A percentile compares a stretch with the other conserved stretches of the same genome.
Conservation (phyloP, 2,113 vertebrate genomes). For the Pycnonotus jocosus region DNA sequence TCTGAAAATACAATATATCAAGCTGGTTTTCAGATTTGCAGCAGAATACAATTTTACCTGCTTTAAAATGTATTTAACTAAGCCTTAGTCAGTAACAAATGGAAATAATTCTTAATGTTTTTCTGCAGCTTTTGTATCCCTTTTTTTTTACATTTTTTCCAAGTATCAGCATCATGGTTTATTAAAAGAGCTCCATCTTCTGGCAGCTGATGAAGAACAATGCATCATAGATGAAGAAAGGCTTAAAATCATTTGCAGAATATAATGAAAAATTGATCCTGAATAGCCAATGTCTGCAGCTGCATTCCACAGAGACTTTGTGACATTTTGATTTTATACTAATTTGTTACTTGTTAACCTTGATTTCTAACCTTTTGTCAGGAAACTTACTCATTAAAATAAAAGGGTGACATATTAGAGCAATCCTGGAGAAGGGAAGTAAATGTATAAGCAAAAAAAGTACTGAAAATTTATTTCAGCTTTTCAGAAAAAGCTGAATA, state of each 20-base stretch:
- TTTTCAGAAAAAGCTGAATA: background rate
- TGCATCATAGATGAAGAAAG: background rate
- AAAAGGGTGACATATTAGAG: background rate
- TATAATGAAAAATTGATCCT: constrained; percentile 71
- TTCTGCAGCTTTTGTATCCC: background rate
- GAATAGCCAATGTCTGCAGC: constrained; percentile 20
- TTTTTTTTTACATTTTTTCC: background rate
- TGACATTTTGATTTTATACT: constrained; percentile 51
- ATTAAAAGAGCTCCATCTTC: constrained; percentile 74
- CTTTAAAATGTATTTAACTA: background rate
- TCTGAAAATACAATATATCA: background rate
- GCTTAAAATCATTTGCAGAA: constrained; percentile 60
- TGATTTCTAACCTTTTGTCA: constrained; percentile 41
- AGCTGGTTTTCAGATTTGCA: background rate
- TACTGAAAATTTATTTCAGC: background rate
- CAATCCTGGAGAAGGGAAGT: background rate
- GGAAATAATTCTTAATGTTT: background rate
- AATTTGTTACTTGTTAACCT: constrained; percentile 63
- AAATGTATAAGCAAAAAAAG: background rate
- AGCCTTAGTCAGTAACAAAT: background rate
- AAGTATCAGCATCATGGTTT: constrained; percentile 1
- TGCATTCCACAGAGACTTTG: constrained; percentile 8
- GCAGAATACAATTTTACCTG: background rate
- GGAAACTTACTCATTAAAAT: constrained; percentile 20
- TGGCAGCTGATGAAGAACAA: constrained; percentile 47